Conservation (phyloP, 2,888 invertebrate species). For the Aleiodes alternator region DNA sequence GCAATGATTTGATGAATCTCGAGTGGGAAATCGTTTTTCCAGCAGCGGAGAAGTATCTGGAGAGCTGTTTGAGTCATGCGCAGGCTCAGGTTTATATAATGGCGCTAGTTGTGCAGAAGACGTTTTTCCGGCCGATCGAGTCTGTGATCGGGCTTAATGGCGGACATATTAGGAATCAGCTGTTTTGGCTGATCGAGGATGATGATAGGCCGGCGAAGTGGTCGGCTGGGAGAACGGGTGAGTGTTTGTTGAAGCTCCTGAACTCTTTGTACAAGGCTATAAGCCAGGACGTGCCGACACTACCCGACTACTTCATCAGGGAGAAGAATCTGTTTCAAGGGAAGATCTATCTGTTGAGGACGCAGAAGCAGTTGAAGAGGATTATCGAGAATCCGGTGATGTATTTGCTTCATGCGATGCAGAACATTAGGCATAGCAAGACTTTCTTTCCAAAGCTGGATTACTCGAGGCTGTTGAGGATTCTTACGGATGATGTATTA, state of each 20-base stretch:
- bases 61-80: slow-evolving; percentile 82
- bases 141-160: slow-evolving; percentile 81
- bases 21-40: slow-evolving; percentile 90
- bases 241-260: slow-evolving; percentile 81
- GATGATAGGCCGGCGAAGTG: slow-evolving; percentile 81
- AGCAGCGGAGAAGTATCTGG: slow-evolving; percentile 85
- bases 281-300: slow-evolving; percentile 76
- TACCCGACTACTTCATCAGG: slow-evolving; percentile 86
- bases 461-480: slow-evolving; percentile 78
- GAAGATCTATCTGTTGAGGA: slow-evolving; percentile 79
- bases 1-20: slow-evolving; percentile 80
- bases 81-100: slow-evolving; percentile 85
- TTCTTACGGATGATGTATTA: slow-evolving; percentile 78
- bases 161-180: slow-evolving; percentile 84
- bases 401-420: slow-evolving; percentile 82
- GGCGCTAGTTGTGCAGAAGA: slow-evolving; percentile 82
- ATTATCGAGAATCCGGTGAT: slow-evolving; percentile 85
- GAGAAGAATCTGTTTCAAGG: slow-evolving; percentile 85
- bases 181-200: slow-evolving; percentile 87
- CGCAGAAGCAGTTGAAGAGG: slow-evolving; percentile 82
- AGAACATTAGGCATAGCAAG: slow-evolving; percentile 81
- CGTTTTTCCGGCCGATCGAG: slow-evolving; percentile 82
- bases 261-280: slow-evolving; percentile 80
- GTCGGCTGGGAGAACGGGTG: slow-evolving; percentile 85
- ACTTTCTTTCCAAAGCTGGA: slow-evolving; percentile 83